Base-by-base conservation (phyloP, 2,113 vertebrate genomes). In the Pionites leucogaster region DNA sequence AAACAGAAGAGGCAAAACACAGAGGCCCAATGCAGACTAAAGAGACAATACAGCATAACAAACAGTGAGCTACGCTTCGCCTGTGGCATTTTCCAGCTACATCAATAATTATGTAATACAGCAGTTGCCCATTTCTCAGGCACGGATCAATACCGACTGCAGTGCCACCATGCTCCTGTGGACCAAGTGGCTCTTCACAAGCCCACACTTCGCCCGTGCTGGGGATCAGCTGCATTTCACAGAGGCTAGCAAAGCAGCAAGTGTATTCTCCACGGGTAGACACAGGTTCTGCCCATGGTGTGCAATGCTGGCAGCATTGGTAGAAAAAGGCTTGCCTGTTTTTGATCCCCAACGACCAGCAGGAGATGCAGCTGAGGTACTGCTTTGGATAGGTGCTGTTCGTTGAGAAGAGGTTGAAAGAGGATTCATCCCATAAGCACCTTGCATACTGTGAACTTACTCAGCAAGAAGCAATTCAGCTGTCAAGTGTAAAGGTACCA, bases 31-130 rank as follows among this genome's bases (percentile, higher is more conserved):
- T 23, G 79, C 97, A 96, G 96, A 93, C 11, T 24, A 94, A 96
- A 97, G 96, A 98, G 95, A 98, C 97, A 98, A 98, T 95, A 95
- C 96, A 98, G 98, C 96, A 98, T 98, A 98, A 98, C 97, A 98
- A 98, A 98, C 29, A 98, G 97, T 18, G 74, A 97, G 97, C 95
- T 81, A 86, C 24, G 31, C 95, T 97, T 97, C 52, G 97, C 98
- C 98, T 7, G 60, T 98, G 98, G 98, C 98, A 96, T 97, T 98
- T 98, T 97, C 97, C 94, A 96, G 97, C 96, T 97, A 86, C 96
- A 97, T 98, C 98, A 96, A 98, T 98, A 98, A 98, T 98, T 98
- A 98, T 96, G 98, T 98, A 98, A 98, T 98, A 97, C 79, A 97
- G 91, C 47, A 19, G 95, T 91, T 35, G 41, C 97, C 50, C 49